These are phyloP conservation scores for Lordiphosa fenestrarum DNA, from an alignment of 2,888 invertebrate species.

Conservation along the genomic window DNA sequence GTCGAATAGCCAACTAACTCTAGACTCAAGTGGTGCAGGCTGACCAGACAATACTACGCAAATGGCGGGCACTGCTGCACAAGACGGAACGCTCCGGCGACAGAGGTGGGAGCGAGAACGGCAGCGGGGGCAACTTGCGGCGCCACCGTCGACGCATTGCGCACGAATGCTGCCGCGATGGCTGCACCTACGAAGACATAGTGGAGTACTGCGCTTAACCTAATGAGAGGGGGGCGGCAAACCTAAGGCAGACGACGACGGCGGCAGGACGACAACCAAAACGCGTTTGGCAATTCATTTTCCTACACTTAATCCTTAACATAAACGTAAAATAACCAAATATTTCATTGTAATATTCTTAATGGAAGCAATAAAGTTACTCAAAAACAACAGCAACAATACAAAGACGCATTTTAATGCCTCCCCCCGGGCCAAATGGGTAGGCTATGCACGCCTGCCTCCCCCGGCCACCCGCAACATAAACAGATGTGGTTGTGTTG, in stretches of 20 bases:
- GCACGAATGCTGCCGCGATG: conserved; percentile 58
- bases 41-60: conserved; percentile 30
- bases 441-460: too few relatives aligned
- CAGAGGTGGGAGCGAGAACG: conserved; percentile 11
- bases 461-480: conserved; percentile 6
- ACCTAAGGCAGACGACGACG: conserved; percentile 2
- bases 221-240: neutral
- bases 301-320: conserved; percentile 50
- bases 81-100: conserved; percentile 23
- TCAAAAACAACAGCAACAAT: conserved; percentile 42
- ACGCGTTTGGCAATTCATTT: conserved; percentile 52
- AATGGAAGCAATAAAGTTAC: conserved; percentile 70
- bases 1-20: conserved; percentile 24
- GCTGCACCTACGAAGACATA: conserved; percentile 64
- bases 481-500: conserved; percentile 9
- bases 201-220: conserved; percentile 53
- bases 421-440: neutral
- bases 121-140: conserved; percentile 24
- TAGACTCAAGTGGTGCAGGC: conserved; percentile 36
- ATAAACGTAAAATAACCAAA: conserved; percentile 59
- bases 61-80: conserved; percentile 37
- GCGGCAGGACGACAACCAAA: conserved; percentile 17
- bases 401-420: conserved; percentile 19
- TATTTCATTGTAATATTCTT: conserved; percentile 71
- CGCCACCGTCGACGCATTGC: conserved; percentile 56